Evolutionary conservation across 2,888 invertebrate species (phyloP).

Genomic region (Taenaris catops): DNA sequence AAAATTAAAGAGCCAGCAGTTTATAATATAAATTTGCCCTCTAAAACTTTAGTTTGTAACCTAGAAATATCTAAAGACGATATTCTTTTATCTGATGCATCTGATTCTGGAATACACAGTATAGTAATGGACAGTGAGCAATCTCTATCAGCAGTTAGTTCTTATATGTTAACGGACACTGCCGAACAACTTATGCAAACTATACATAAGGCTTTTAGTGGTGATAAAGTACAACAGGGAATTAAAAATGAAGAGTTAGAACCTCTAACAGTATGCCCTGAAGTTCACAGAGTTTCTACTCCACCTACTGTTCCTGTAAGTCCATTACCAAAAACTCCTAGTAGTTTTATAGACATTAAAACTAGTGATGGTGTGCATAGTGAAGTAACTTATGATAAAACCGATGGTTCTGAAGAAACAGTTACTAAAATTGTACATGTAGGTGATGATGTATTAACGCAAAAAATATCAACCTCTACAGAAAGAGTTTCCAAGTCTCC

Average conservation of each 20-base stretch:
- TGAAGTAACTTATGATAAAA: constrained; percentile 59
- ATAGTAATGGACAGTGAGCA: constrained; percentile 38
- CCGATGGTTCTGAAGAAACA: constrained; percentile 64
- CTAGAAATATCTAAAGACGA: constrained; percentile 37
- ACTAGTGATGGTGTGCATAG: constrained; percentile 58
- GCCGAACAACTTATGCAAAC: constrained; percentile 50
- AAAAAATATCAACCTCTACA: constrained; percentile 73
- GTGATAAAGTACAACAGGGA: constrained; percentile 61
- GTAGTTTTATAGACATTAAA: constrained; percentile 58
- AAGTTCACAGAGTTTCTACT: constrained; percentile 70
- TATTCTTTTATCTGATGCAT: constrained; percentile 38
- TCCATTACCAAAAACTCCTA: constrained; percentile 71
- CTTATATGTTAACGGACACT: constrained; percentile 33
- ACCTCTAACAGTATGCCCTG: constrained; percentile 34
- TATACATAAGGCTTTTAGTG: constrained; percentile 59
- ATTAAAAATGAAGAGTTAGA: constrained; percentile 59
- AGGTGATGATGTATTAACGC: constrained; percentile 71
- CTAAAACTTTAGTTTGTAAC: not conserved
- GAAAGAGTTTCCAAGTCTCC: constrained; percentile 58
- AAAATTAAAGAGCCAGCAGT: not conserved
- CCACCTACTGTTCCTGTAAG: constrained; percentile 86
- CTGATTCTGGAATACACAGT: constrained; percentile 50
- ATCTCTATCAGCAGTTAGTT: constrained; percentile 26
- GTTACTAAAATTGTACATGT: constrained; percentile 74
- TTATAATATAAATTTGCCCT: not conserved